A percentile compares a stretch with the other conserved stretches of the same genome.
These are phyloP conservation scores for Aplocera efformata DNA, from an alignment of 2,888 invertebrate species.

Conservation along the genomic window DNA sequence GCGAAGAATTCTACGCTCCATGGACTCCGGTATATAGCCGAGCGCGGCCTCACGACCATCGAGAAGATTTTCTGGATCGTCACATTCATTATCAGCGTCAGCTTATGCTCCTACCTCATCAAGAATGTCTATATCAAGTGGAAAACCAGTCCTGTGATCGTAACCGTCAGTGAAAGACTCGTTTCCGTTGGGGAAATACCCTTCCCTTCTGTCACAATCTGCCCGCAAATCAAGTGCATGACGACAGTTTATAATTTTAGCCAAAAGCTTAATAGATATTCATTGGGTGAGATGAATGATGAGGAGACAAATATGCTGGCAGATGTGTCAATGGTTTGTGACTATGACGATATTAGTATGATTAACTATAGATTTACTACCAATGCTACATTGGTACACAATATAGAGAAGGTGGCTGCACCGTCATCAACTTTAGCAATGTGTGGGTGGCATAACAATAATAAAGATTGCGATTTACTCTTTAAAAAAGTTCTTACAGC, in stretches of 20 bases:
- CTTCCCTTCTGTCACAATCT: slow-evolving; percentile 51
- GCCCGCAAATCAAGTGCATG: slow-evolving; percentile 43
- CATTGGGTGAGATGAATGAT: not conserved
- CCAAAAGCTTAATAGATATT: not conserved
- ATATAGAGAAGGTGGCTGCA: slow-evolving; percentile 25
- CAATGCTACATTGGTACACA: not conserved
- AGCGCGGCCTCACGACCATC: not conserved
- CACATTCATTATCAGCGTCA: slow-evolving; percentile 9
- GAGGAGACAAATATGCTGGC: not conserved
- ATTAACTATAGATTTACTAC: slow-evolving; percentile 2
- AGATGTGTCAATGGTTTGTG: slow-evolving; percentile 3
- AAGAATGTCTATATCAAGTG: slow-evolving; percentile 13
- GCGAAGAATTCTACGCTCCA: slow-evolving; percentile 7
- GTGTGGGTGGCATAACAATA: slow-evolving; percentile 13
- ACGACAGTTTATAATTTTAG: slow-evolving; percentile 32
- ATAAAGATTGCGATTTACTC: not conserved
- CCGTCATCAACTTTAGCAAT: slow-evolving; percentile 8
- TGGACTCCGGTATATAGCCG: slow-evolving; percentile 9
- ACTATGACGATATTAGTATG: not conserved
- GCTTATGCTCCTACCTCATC: slow-evolving; percentile 8
- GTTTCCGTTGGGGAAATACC: slow-evolving; percentile 47
- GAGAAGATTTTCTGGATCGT: slow-evolving; percentile 13
- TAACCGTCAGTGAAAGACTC: slow-evolving; percentile 31
- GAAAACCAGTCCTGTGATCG: slow-evolving; percentile 14
- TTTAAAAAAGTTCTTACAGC: slow-evolving; percentile 36